Base-by-base conservation (phyloP, 2,113 vertebrate genomes). In the Sinocyclocheilus maitianheensis region DNA sequence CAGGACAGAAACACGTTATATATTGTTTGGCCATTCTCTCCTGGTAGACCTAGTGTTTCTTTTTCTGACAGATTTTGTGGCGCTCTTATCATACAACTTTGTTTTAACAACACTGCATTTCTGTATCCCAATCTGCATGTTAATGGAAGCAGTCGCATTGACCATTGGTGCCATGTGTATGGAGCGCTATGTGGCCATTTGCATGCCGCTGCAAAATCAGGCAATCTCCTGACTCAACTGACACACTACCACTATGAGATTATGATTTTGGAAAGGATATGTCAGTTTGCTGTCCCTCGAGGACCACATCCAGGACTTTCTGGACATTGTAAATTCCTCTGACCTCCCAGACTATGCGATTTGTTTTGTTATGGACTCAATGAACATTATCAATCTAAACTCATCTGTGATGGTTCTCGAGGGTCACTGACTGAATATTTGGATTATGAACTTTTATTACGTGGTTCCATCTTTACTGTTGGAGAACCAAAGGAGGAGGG, bases 141-240 rank as follows among this genome's bases (percentile, higher is more conserved):
- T 90, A 9, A 84, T 88, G 67, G 87, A 86, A 2, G 55, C 69
- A 0, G 20, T 89, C 0, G 83, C 78, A 1, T 12, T 86, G 24
- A 91, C 87, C 22, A 90, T 91, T 22, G 71, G 40, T 30, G 89
- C 86, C 20, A 91, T 91, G 89, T 91, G 90, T 48, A 11, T 91
- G 43, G 90, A 91, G 85, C 87, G 90, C 13, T 91, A 90, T 12
- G 89, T 91, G 82, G 90, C 90, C 80, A 89, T 91, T 51, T 91
- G 89, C 65, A 89, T 91, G 86, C 90, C 90, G 0, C 84, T 90
- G 24, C 76, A 85, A 63, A 85, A 90, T 18, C 74, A 37, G 8
- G 37, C 83, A 6, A 85, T 90, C 48, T 88, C 87, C 67, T 89
- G 62, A 24, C 72, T 10, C 63, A 78, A 24, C 60, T 77, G 18